Base-by-base conservation (phyloP, 2,113 vertebrate species). In the Macrotus californicus region DNA sequence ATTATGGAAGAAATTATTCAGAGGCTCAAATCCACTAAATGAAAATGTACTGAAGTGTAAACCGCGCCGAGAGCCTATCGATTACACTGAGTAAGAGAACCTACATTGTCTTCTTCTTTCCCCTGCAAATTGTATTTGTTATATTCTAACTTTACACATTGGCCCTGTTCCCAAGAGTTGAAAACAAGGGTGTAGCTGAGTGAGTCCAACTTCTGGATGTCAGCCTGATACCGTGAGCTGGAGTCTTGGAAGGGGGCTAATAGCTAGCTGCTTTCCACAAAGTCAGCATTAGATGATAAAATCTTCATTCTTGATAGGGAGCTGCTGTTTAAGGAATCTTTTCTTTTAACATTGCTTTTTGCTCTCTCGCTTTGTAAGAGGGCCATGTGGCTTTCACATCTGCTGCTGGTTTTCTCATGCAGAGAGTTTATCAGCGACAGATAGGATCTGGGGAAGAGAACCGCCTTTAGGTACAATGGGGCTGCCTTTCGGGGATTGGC, bases 151-250 rank as follows among this genome's bases (percentile, higher is more conserved):
- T 96, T 97, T 94, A 73, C 86, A 94, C 39, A 3, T 26, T 97
- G 96, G 94, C 97, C 52, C 29, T 77, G 46, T 43, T 96, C 97
- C 97, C 90, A 86, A 97, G 96, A 96, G 91, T 86, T 93, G 96
- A 90, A 54, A 95, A 92, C 69, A 94, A 87, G 96, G 84, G 46
- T 80, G 24, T 84, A 95, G 81, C 64, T 94, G 91, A 95, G 43
- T 19, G 93, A 87, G 31, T 50, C 96, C 94, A 72, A 5, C 54
- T 96, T 70, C 61, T 97, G 94, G 94, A 87, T 94, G 80, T 87
- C 73, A 95, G 84, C 90, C 76, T 69, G 89, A 50, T 82, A 69
- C 82, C 87, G 80, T 56, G 86, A 93, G 95, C 92, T 4, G 16
- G 88, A 97, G 95, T 66, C 36, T 96, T 92, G 77, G 96, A 96